Conservation (phyloP, 1,140 invertebrate genomes). For the Trichoplusia ni region DNA sequence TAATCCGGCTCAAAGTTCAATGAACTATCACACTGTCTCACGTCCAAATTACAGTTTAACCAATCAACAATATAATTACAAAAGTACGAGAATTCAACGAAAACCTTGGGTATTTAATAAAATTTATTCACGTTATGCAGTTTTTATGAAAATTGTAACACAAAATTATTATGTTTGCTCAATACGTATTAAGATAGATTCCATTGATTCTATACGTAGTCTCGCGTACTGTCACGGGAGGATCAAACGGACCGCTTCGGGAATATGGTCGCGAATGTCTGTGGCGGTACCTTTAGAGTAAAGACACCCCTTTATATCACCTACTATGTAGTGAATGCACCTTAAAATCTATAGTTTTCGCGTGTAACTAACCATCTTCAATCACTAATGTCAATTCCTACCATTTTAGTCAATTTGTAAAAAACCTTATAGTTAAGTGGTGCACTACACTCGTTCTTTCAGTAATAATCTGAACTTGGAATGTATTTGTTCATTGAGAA, state of each 20-base stretch:
- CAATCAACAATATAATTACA: constrained; percentile 25
- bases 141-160: constrained; percentile 29
- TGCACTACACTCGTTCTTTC: constrained; percentile 31
- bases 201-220: constrained; percentile 20
- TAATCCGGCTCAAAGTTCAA: neutral
- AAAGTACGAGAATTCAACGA: constrained; percentile 46
- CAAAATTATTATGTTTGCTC: constrained; percentile 39
- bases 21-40: neutral
- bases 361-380: neutral
- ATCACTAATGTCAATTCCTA: constrained; percentile 37
- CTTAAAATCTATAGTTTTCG: neutral
- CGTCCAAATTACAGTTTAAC: neutral
- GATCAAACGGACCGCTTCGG: neutral
- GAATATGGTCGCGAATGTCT: neutral
- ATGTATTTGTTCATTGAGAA: neutral
- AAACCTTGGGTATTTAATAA: constrained; percentile 22
- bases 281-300: neutral
- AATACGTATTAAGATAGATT: constrained; percentile 32
- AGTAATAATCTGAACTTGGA: constrained; percentile 36
- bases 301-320: neutral
- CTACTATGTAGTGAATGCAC: constrained; percentile 4
- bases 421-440: constrained; percentile 14
- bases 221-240: constrained; percentile 14
- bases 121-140: constrained; percentile 36
- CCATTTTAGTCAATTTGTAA: constrained; percentile 44